These are phyloP conservation scores for Ptychobarbus kaznakovi DNA, from an alignment of 2,797 vertebrate species.

Conservation along the genomic window DNA sequence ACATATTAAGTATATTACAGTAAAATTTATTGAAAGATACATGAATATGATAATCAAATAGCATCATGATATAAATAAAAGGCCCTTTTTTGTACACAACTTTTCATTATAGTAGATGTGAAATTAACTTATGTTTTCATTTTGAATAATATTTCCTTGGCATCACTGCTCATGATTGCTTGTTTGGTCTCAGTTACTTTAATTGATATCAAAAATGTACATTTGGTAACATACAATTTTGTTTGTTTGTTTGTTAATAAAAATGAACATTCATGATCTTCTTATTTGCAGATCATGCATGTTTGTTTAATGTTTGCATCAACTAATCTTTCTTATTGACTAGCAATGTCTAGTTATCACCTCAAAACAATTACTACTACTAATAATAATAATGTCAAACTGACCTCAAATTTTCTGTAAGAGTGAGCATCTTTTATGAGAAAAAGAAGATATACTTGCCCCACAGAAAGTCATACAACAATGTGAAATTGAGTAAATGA, in stretches of 20 bases:
- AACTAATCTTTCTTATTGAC: too few relatives aligned
- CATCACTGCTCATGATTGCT: background rate
- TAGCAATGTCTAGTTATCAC: too few relatives aligned
- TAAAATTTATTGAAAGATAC: background rate
- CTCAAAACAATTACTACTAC: too few relatives aligned
- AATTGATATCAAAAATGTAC: background rate
- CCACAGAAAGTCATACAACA: background rate
- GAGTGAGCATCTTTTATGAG: too few relatives aligned
- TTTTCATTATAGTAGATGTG: background rate
- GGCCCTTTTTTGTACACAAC: background rate
- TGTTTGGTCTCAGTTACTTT: background rate
- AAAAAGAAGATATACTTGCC: background rate
- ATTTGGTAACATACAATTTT: background rate
- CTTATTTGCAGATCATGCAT: background rate
- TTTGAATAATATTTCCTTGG: too few relatives aligned
- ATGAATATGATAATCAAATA: background rate
- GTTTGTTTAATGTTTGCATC: too few relatives aligned
- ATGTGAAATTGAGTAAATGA: background rate
- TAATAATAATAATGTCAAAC: background rate
- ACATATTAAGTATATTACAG: background rate
- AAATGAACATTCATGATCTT: background rate
- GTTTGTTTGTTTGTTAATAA: too few relatives aligned
- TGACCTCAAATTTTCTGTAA: background rate
- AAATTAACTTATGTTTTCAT: background rate
- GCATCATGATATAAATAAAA: background rate